Percentiles rank a stretch among this genome's conserved stretches.
phyloP scores from a whole-genome alignment of 2,888 invertebrate species.

The Drosophila parthenogenetica region DNA sequence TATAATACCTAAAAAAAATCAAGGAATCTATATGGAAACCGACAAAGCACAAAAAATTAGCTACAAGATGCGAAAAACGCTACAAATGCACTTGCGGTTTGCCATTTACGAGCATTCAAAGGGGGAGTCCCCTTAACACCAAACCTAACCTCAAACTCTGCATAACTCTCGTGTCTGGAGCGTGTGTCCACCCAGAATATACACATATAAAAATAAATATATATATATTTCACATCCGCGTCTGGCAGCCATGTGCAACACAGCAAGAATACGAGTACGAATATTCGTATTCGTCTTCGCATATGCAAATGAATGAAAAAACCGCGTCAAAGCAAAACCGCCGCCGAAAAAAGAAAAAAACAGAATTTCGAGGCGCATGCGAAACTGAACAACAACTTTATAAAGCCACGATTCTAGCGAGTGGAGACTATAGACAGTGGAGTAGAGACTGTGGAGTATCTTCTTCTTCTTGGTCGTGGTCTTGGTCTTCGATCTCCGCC shows the following conservation, averaged over 20 bases:
- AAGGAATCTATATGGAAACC: constrained; percentile 61
- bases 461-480: constrained; percentile 10
- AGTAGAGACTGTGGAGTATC: background rate
- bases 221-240: constrained; percentile 51
- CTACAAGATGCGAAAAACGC: constrained; percentile 79
- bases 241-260: constrained; percentile 52
- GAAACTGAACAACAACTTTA: constrained; percentile 55
- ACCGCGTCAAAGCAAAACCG: constrained; percentile 78
- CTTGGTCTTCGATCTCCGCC: constrained; percentile 3
- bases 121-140: constrained; percentile 40
- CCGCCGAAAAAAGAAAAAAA: constrained; percentile 62
- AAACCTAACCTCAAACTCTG: background rate
- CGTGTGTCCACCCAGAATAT: constrained; percentile 68
- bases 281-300: constrained; percentile 10
- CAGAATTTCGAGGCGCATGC: constrained; percentile 58
- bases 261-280: background rate
- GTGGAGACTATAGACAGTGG: background rate
- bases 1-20: constrained; percentile 17
- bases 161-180: constrained; percentile 50
- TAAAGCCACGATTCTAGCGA: constrained; percentile 34
- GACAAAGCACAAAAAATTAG: constrained; percentile 77
- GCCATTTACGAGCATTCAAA: constrained; percentile 71
- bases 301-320: constrained; percentile 77
- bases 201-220: background rate
- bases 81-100: constrained; percentile 79